Base-by-base conservation (phyloP, 2,888 invertebrate genomes). In the Mythimna lalbum region DNA sequence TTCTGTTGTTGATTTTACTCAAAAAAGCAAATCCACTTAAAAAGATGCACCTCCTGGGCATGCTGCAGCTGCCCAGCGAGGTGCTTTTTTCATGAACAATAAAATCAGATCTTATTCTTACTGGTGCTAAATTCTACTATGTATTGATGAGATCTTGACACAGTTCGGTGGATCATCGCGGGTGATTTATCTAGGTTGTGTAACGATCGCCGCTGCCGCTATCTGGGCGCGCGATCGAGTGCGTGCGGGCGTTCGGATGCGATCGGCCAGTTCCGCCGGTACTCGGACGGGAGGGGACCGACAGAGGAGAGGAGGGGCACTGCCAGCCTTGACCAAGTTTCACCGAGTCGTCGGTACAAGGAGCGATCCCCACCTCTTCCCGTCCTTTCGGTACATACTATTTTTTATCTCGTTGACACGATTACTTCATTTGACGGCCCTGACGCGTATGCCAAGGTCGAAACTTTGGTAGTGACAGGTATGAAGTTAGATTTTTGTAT, bases 301-400 rank as follows among this genome's bases (percentile, higher is more conserved):
- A 77, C 86, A 82, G 87, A 83, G 88, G 87, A 84, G 83, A 88
- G 90, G 87, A 81, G 90, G 89, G 91, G 89, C 86, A 90, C 87
- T 85, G 90, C 87, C 93, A 94, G 94, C 95, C 95, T 95, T 95
- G 96, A 95, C 95, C 95, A 95, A 95, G 96, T 96, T 96, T 95
- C 94, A 94, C 93, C 90, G 94, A 92, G 93, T 95, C 94, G 93
- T 94, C 94, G 93, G 93, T 93, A 94, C 94, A 94, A 94, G 94
- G 93, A 94, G 93, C 90, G 91, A 92, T 94, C 94, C 95, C 95
- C 95, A 94, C 95, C 94, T 94, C 93, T 94, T 95, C 94, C 94
- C 94, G 93, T 95, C 93, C 92, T 94, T 95, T 93, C 88, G 86
- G 90, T 91, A 90, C 85, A 89, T 87, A 90, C 87, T 85, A 87